phyloP scores from a whole-genome alignment of 1,140 invertebrate genomes.

The Aphelenchoides besseyi region DNA sequence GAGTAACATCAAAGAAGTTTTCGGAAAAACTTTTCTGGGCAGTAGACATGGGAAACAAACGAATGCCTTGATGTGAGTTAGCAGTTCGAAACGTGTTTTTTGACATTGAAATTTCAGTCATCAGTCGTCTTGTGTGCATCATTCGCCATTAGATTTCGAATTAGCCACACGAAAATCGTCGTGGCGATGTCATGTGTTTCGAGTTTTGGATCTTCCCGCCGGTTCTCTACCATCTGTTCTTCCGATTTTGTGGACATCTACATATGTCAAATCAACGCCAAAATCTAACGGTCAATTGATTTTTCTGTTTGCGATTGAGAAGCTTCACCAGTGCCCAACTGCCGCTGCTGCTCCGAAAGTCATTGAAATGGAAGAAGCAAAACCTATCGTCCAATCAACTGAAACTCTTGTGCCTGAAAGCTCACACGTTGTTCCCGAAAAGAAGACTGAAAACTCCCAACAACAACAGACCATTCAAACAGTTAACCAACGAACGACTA shows the following conservation, averaged over 20 bases:
- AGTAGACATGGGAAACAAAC: neutral
- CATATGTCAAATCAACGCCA: neutral
- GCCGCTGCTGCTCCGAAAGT: neutral
- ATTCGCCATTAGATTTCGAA: neutral
- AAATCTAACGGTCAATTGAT: neutral
- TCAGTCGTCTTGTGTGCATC: neutral
- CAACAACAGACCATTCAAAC: constrained; percentile 8
- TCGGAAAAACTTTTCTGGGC: constrained; percentile 23
- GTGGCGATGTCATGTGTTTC: neutral
- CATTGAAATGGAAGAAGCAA: neutral
- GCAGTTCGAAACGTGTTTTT: no score
- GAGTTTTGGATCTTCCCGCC: neutral
- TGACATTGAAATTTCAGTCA: no score
- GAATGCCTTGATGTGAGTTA: neutral
- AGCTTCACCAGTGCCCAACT: neutral
- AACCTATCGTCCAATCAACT: neutral
- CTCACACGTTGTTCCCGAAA: neutral
- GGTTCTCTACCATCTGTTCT: neutral
- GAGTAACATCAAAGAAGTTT: constrained; percentile 20
- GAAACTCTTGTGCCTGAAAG: neutral
- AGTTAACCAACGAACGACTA: constrained; percentile 10
- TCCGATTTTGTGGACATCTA: neutral
- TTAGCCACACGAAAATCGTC: neutral
- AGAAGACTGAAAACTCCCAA: constrained; percentile 13
- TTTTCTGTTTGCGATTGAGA: neutral